These are phyloP conservation scores for Gonioctena quinquepunctata DNA, from an alignment of 1,140 invertebrate genomes.

Conservation along the genomic window DNA sequence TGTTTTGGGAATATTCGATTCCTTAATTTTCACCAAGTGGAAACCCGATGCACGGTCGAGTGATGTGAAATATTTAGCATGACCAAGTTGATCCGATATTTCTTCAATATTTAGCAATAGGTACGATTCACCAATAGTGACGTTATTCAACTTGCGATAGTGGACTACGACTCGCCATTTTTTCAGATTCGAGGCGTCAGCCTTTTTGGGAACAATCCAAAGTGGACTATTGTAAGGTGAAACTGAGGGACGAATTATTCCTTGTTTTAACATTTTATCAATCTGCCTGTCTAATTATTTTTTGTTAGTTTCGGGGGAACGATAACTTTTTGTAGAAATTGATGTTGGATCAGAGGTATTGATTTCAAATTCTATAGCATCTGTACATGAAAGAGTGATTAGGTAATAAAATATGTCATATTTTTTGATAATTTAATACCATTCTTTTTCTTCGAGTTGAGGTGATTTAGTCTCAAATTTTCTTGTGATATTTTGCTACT, in stretches of 20 bases:
- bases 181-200: slow-evolving; percentile 50
- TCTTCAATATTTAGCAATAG: slow-evolving; percentile 61
- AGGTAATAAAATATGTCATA: no score
- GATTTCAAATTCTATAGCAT: no score
- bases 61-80: slow-evolving; percentile 57
- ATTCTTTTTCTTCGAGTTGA: no score
- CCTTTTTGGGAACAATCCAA: slow-evolving; percentile 55
- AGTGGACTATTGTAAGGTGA: slow-evolving; percentile 50
- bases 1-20: slow-evolving; percentile 55
- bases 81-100: slow-evolving; percentile 55
- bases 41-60: slow-evolving; percentile 59
- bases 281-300: slow-evolving; percentile 54
- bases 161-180: slow-evolving; percentile 55
- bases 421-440: no score
- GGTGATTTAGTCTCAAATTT: no score
- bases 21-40: slow-evolving; percentile 57
- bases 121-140: slow-evolving; percentile 51
- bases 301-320: slow-evolving; percentile 51
- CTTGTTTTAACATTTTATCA: slow-evolving; percentile 53
- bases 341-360: no score
- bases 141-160: slow-evolving; percentile 52
- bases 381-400: no score
- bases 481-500: no score
- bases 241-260: slow-evolving; percentile 50
- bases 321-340: slow-evolving; percentile 50